phyloP scores from a whole-genome alignment of 1,140 invertebrate species.

The Daktulosphaira vitifoliae region DNA sequence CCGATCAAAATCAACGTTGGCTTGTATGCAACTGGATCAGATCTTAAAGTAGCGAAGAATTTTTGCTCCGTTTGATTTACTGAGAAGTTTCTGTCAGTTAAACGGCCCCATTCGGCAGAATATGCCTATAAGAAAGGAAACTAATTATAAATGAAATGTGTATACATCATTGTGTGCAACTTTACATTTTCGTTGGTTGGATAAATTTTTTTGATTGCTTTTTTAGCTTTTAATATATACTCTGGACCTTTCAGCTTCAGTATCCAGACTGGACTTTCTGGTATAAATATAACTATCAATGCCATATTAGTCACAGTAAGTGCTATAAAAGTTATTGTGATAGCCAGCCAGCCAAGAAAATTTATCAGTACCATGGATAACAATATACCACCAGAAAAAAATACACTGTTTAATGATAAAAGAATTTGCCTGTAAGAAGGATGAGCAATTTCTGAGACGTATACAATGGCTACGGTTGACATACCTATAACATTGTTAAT shows the following conservation, averaged over 20 bases:
- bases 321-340: slow-evolving; percentile 41
- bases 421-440: slow-evolving; percentile 48
- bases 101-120: not conserved
- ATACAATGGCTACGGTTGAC: slow-evolving; percentile 47
- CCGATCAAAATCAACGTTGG: slow-evolving; percentile 47
- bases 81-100: not conserved
- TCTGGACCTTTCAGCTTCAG: slow-evolving; percentile 10
- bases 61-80: not conserved
- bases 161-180: too few species aligned
- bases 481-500: slow-evolving; percentile 1
- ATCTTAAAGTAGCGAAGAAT: slow-evolving; percentile 18
- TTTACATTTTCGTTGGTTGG: not conserved
- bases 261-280: slow-evolving; percentile 52
- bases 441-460: slow-evolving; percentile 51
- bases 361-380: slow-evolving; percentile 40
- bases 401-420: slow-evolving; percentile 49
- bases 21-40: slow-evolving; percentile 42
- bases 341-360: not conserved
- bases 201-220: not conserved
- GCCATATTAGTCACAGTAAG: slow-evolving; percentile 37
- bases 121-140: slow-evolving; percentile 15
- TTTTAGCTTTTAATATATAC: not conserved
- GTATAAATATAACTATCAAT: slow-evolving; percentile 37
- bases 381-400: slow-evolving; percentile 47
- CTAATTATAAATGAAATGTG: too few species aligned